Evolutionary conservation across 2,113 vertebrate species (phyloP), one percentile per base, ranked within the genome.

Genomic region (Trematocara zebra): DNA sequence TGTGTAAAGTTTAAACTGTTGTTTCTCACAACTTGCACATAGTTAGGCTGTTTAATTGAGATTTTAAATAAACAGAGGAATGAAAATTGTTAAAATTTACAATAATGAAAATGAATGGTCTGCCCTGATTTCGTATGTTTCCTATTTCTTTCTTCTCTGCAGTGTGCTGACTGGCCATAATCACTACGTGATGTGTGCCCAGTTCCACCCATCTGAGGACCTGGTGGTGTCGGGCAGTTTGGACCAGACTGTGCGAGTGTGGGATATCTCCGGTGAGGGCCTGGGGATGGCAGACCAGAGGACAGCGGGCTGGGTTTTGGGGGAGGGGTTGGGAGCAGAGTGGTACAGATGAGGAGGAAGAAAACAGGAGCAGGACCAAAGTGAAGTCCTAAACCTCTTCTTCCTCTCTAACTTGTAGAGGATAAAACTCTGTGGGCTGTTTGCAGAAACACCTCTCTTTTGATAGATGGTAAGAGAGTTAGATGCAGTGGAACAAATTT

Each of bases 241-340:
- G 96, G 98, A 99, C 86, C 98, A 99, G 96, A 99, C 98, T 1
- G 98, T 99, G 89, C 97, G 98, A 26, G 98, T 99, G 92, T 99
- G 98, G 98, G 98, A 99, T 97, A 99, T 99, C 95, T 99, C 98
- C 82, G 98, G 98, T 99, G 97, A 99, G 98, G 94, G 96, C 44
- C 64, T 84, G 90, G 85, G 91, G 72, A 85, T 3, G 53, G 78
- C 6, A 54, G 89, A 88, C 28, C 56, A 80, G 61, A 88, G 86
- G 84, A 88, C 49, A 8, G 72, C 4, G 83, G 85, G 87, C 79
- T 80, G 84, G 84, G 80, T 85, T 88, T 84, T 12, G 61, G 35
- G 61, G 56, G 61, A 31, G n/a, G 81, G 80, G 78, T 74, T 64
- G 86, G 52, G 81, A 59, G 82, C 51, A 80, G 78, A 83, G 91